These are phyloP conservation scores for Ceratothoa steindachneri DNA, from an alignment of 2,888 invertebrate genomes.

Conservation along the genomic window DNA sequence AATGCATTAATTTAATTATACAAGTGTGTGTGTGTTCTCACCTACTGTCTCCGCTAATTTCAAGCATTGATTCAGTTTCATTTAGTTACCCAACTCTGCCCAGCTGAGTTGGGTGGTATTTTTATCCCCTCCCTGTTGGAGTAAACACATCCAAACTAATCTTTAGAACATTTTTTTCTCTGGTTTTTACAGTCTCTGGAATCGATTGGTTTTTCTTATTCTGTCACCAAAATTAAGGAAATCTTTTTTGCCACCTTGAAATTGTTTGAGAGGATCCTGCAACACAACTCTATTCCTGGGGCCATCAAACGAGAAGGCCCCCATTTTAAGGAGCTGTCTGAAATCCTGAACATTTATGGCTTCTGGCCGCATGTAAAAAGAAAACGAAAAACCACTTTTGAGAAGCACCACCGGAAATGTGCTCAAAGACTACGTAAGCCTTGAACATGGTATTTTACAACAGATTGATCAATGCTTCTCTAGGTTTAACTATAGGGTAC, in stretches of 20 bases:
- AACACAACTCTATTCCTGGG: constrained; percentile 34
- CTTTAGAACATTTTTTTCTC: not conserved
- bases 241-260: constrained; percentile 36
- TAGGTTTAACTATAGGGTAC: too few relatives aligned
- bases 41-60: too few relatives aligned
- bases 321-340: constrained; percentile 30
- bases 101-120: too few relatives aligned
- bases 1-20: too few relatives aligned
- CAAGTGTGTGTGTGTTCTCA: too few relatives aligned
- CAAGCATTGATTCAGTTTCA: too few relatives aligned
- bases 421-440: constrained; percentile 27
- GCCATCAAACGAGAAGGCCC: constrained; percentile 36
- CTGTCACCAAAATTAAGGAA: constrained; percentile 28
- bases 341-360: constrained; percentile 22
- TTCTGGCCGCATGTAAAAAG: constrained; percentile 33
- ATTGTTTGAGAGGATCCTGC: constrained; percentile 31
- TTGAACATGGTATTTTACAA: not conserved
- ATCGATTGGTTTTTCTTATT: constrained; percentile 16
- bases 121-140: too few relatives aligned
- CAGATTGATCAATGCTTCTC: not conserved
- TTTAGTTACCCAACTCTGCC: too few relatives aligned
- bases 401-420: constrained; percentile 22
- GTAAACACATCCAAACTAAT: too few relatives aligned
- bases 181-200: constrained; percentile 21
- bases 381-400: not conserved